Conservation (phyloP, 2,113 vertebrate genomes). For the Tragelaphus strepsiceros region DNA sequence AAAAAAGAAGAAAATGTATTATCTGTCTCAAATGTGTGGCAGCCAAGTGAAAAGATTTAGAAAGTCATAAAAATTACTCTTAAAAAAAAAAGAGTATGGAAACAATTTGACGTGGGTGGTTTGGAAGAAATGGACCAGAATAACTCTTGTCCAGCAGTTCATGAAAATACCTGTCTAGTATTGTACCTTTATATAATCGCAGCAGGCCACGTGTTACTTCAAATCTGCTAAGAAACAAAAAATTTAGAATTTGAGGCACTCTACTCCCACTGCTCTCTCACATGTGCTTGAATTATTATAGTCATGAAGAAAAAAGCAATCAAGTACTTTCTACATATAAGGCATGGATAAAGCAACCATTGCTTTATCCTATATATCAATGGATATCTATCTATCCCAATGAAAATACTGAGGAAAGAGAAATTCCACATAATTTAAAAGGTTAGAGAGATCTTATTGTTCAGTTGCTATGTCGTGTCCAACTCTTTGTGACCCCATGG, state of each 20-base stretch:
- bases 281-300: not conserved
- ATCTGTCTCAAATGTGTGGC: constrained; percentile 46
- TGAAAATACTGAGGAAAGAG: not conserved
- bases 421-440: not conserved
- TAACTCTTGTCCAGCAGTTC: constrained; percentile 27
- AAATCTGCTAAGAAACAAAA: not conserved
- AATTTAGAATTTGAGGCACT: not conserved
- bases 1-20: constrained; percentile 48
- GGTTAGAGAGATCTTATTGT: not conserved
- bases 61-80: constrained; percentile 62
- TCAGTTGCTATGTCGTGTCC: not conserved
- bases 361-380: not conserved
- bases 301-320: not conserved
- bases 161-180: not conserved
- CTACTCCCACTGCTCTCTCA: not conserved
- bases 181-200: not conserved
- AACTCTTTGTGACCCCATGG: not conserved
- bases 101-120: constrained; percentile 58
- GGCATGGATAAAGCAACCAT: not conserved
- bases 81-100: constrained; percentile 7
- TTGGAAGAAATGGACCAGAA: constrained; percentile 51
- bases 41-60: constrained; percentile 60
- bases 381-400: not conserved
- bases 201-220: not conserved
- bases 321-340: not conserved